Base-by-base conservation (phyloP, 2,888 invertebrate species). In the Ligdia adustata region DNA sequence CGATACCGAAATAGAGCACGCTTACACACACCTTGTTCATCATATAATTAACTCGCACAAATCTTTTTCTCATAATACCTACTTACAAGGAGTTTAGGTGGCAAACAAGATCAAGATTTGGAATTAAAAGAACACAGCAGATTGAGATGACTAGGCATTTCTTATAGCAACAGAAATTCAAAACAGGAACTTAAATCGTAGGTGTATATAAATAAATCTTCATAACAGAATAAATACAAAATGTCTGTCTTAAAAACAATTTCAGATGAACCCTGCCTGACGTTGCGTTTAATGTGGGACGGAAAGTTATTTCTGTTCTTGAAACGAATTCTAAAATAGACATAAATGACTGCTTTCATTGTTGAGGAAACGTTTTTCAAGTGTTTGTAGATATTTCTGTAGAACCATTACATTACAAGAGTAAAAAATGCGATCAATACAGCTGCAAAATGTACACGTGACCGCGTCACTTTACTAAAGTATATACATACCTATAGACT, bases 381-480 rank as follows among this genome's bases (percentile, higher is more conserved):
- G 6, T 9, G 27, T 13, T 14, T 9, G 9, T 20, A 26, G 9
- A 13, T 13, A 26, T 32, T 33, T 38, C 9, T 9, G 26, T 26
- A 38, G 12, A 9, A 11, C 27, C 33, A 34, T 33, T 33, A 74
- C 71, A 9, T 75, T 75, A 74, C 72, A 77, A 60, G 65, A 71
- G 79, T 78, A 77, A 80, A 47, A 40, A 47, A 80, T 77, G 76
- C 83, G 85, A 88, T 89, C 89, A 88, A 88, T 89, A 89, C 86
- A 75, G 81, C 87, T 87, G 87, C 88, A 89, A 89, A 89, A 87
- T 86, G 82, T 87, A 88, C 87, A 89, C 88, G 87, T 88, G 86
- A 87, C 88, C 88, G 82, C 82, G 84, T 84, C 85, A 88, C 89
- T 88, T 87, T 67, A 51, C 47, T 57, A 53, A 53, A 57, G 15